phyloP scores from a whole-genome alignment of 2,888 invertebrate genomes.

The Sesia apiformis region DNA sequence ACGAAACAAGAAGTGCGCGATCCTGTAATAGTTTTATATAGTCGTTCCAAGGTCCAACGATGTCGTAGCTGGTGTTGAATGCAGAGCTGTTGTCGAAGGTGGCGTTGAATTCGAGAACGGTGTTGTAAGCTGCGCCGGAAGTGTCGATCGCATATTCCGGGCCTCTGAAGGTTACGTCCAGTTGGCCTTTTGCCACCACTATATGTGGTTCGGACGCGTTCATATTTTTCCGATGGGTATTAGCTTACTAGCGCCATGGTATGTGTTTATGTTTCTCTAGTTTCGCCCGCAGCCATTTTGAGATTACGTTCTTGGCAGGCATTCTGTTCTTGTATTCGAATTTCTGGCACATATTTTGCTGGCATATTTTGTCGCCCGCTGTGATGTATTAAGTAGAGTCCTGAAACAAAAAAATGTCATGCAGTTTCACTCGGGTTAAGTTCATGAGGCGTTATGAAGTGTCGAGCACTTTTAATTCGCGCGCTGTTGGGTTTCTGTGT shows the following conservation, averaged over 20 bases:
- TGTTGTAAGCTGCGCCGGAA: slow-evolving; percentile 32
- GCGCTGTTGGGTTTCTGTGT: no score
- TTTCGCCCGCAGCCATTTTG: slow-evolving; percentile 65
- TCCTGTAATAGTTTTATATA: slow-evolving; percentile 74
- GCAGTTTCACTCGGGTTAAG: not conserved
- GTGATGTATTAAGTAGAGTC: slow-evolving; percentile 24
- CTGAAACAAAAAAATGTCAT: slow-evolving; percentile 46
- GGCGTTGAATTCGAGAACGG: slow-evolving; percentile 44
- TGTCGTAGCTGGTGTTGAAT: slow-evolving; percentile 38
- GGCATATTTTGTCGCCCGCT: slow-evolving; percentile 40
- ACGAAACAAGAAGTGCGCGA: slow-evolving; percentile 83
- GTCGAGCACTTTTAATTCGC: no score
- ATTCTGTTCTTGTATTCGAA: slow-evolving; percentile 52
- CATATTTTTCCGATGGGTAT: slow-evolving; percentile 61
- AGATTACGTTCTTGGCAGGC: slow-evolving; percentile 68
- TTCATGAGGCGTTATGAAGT: no score
- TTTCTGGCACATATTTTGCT: slow-evolving; percentile 55
- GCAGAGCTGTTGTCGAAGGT: slow-evolving; percentile 40
- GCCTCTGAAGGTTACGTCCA: slow-evolving; percentile 40
- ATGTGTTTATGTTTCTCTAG: slow-evolving; percentile 65
- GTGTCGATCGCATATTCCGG: slow-evolving; percentile 44
- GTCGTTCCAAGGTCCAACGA: slow-evolving; percentile 54
- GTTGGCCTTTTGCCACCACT: slow-evolving; percentile 62
- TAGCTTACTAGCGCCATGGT: slow-evolving; percentile 59
- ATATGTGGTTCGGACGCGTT: slow-evolving; percentile 52